Percentiles rank a stretch among this genome's conserved stretches.
These are phyloP conservation scores for Ferrisia virgata DNA, from an alignment of 2,888 invertebrate genomes.

Conservation along the genomic window DNA sequence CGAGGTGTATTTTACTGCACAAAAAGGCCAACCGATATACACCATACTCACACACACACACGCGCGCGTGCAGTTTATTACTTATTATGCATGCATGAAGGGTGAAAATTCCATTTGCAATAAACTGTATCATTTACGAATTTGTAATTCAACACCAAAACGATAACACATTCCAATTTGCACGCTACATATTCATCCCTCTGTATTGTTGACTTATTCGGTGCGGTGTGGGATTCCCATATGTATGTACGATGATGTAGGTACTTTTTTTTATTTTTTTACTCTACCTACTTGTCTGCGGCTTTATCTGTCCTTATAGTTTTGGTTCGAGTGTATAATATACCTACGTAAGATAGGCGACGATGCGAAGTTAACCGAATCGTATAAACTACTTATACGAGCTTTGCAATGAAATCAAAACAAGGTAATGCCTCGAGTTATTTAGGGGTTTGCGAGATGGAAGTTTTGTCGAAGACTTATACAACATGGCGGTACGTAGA, in stretches of 20 bases:
- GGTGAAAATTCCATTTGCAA: constrained; percentile 46
- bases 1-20: constrained; percentile 20
- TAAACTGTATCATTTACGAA: constrained; percentile 46
- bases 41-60: too few relatives aligned
- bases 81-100: constrained; percentile 46
- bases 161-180: constrained; percentile 40
- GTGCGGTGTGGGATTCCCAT: not conserved
- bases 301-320: too few relatives aligned
- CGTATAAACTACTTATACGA: not conserved
- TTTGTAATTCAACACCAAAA: constrained; percentile 41
- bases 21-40: constrained; percentile 36
- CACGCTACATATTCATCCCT: constrained; percentile 18
- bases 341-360: not conserved
- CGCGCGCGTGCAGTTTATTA: too few relatives aligned
- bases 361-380: not conserved
- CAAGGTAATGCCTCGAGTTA: not conserved
- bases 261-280: not conserved
- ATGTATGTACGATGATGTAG: too few relatives aligned
- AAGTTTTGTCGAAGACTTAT: not conserved
- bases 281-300: not conserved
- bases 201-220: not conserved
- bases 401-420: not conserved
- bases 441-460: not conserved
- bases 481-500: not conserved
- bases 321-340: too few relatives aligned